phyloP scores from a whole-genome alignment of 2,888 invertebrate genomes.

The Ptychoptera contaminata region DNA sequence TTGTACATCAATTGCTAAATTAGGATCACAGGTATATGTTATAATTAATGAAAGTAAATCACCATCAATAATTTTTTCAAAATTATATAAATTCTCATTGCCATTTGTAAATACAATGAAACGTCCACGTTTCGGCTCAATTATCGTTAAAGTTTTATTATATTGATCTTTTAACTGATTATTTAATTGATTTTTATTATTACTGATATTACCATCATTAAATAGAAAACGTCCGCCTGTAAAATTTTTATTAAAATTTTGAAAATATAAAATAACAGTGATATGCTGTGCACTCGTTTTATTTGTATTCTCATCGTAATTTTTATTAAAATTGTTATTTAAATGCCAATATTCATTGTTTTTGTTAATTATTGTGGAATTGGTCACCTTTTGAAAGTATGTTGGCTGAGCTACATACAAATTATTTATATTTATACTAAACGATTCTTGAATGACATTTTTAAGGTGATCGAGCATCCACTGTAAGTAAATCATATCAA shows the following conservation, averaged over 20 bases:
- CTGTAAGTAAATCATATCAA: too few species aligned
- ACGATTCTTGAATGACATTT: slow-evolving; percentile 56
- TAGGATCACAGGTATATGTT: slow-evolving; percentile 59
- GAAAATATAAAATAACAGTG: slow-evolving; percentile 48
- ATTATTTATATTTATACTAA: slow-evolving; percentile 46
- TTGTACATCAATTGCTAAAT: slow-evolving; percentile 41
- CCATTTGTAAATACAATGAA: slow-evolving; percentile 79
- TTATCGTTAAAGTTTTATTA: slow-evolving; percentile 43
- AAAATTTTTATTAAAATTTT: slow-evolving; percentile 59
- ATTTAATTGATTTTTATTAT: too few species aligned
- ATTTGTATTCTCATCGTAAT: neutral
- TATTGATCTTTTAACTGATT: slow-evolving; percentile 25
- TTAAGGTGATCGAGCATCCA: slow-evolving; percentile 31
- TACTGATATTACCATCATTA: slow-evolving; percentile 35
- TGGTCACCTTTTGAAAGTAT: slow-evolving; percentile 68
- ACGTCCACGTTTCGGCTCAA: slow-evolving; percentile 65
- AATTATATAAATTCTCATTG: slow-evolving; percentile 66
- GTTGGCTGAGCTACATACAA: slow-evolving; percentile 74
- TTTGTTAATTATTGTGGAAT: slow-evolving; percentile 48
- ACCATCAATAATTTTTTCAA: slow-evolving; percentile 48
- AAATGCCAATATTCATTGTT: slow-evolving; percentile 83
- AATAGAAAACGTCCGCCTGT: slow-evolving; percentile 72
- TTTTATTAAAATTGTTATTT: slow-evolving; percentile 2
- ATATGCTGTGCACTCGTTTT: neutral
- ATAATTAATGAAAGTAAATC: too few species aligned